phyloP scores from a whole-genome alignment of 1,140 invertebrate species.

The Nixonia krombeini region DNA sequence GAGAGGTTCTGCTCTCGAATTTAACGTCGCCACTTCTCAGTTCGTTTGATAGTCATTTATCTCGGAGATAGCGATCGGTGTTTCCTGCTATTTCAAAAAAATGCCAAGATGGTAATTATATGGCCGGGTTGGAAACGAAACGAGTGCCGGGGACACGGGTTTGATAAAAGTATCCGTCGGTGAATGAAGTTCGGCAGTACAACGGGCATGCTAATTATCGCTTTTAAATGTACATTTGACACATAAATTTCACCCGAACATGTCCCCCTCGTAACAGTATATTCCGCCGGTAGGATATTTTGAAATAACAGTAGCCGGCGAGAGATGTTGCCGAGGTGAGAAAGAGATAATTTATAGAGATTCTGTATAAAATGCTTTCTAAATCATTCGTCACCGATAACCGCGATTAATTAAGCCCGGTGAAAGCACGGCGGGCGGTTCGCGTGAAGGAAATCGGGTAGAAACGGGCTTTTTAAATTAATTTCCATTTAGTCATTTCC shows the following conservation, averaged over 20 bases:
- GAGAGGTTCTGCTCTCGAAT: conserved; percentile 17
- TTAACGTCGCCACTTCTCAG: conserved; percentile 18
- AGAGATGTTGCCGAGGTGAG: conserved; percentile 30
- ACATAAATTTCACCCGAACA: conserved; percentile 30
- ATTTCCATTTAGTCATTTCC: too few species aligned
- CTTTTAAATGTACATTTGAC: conserved; percentile 47
- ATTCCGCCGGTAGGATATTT: conserved; percentile 8
- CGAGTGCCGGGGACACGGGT: conserved; percentile 20
- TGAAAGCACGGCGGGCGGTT: too few species aligned
- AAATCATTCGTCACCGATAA: neutral
- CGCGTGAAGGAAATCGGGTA: too few species aligned
- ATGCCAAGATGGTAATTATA: conserved; percentile 43
- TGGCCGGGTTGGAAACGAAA: conserved; percentile 24
- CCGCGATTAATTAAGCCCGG: too few species aligned
- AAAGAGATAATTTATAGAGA: conserved; percentile 27
- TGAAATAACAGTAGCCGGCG: conserved; percentile 37
- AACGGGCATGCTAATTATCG: conserved; percentile 40
- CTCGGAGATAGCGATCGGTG: conserved; percentile 45
- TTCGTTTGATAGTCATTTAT: conserved; percentile 44
- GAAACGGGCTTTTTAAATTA: too few species aligned
- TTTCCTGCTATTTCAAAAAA: conserved; percentile 50
- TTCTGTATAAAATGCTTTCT: neutral
- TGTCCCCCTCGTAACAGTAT: conserved; percentile 19
- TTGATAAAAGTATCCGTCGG: conserved; percentile 30
- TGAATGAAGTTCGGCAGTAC: conserved; percentile 28